Conservation (phyloP, 2,888 invertebrate genomes). For the Morpho deidamia region DNA sequence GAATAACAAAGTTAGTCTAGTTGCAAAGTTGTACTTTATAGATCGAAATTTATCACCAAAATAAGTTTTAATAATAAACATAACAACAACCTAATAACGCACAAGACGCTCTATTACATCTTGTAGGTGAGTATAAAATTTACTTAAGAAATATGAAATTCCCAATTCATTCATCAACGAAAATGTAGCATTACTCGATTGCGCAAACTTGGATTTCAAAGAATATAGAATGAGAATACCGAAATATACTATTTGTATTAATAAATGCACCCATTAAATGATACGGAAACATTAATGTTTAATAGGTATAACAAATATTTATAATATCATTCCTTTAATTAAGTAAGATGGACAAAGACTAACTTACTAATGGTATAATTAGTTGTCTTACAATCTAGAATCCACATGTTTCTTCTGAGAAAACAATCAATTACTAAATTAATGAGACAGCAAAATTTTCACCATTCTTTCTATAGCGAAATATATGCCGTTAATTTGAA, state of each 20-base stretch:
- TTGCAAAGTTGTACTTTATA: not conserved
- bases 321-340: slow-evolving; percentile 1
- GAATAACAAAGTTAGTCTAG: slow-evolving; percentile 10
- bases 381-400: slow-evolving; percentile 11
- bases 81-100: too few relatives aligned
- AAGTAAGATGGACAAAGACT: slow-evolving; percentile 16
- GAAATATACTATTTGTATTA: slow-evolving; percentile 1
- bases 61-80: too few relatives aligned
- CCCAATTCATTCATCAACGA: too few relatives aligned
- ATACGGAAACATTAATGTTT: not conserved
- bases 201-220: not conserved
- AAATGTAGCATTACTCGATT: too few relatives aligned
- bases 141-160: too few relatives aligned
- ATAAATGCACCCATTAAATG: slow-evolving; percentile 5
- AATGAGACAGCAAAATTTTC: slow-evolving; percentile 15
- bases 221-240: slow-evolving; percentile 1
- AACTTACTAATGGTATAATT: slow-evolving; percentile 21
- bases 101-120: too few relatives aligned
- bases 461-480: not conserved
- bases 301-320: not conserved
- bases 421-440: slow-evolving; percentile 22
- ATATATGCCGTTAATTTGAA: not conserved
- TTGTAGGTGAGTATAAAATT: too few relatives aligned
- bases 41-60: too few relatives aligned
- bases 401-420: slow-evolving; percentile 18